phyloP scores from a whole-genome alignment of 2,888 invertebrate genomes.

The Oscheius onirici region DNA sequence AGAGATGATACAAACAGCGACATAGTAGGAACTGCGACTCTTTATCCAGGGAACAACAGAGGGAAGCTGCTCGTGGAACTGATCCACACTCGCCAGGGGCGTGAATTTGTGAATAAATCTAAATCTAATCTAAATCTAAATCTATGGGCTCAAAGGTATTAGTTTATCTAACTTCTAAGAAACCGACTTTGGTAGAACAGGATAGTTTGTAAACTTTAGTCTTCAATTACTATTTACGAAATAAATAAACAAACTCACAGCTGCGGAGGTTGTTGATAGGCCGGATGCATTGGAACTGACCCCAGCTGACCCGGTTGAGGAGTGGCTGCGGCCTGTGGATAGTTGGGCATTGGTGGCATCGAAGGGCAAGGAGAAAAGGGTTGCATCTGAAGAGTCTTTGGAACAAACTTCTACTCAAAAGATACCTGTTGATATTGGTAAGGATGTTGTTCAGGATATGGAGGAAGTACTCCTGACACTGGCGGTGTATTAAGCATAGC shows the following conservation, averaged over 20 bases:
- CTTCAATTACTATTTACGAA: not conserved
- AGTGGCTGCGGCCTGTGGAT: not conserved
- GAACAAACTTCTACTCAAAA: not conserved
- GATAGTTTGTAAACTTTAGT: not conserved
- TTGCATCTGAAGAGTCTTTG: not conserved
- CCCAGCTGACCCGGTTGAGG: not conserved
- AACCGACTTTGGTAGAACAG: too few relatives aligned
- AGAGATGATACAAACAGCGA: too few relatives aligned
- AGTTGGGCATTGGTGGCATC: not conserved
- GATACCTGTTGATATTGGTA: not conserved
- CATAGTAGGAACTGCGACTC: too few relatives aligned
- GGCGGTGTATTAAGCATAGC: too few relatives aligned
- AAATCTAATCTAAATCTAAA: too few relatives aligned
- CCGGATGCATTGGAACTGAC: conserved; percentile 2
- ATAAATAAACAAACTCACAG: not conserved
- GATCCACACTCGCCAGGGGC: too few relatives aligned
- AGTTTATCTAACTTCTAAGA: too few relatives aligned
- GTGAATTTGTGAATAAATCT: too few relatives aligned
- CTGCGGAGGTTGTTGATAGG: conserved; percentile 20
- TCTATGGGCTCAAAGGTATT: too few relatives aligned
- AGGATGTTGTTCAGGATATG: not conserved
- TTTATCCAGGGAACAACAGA: too few relatives aligned
- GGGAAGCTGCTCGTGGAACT: too few relatives aligned
- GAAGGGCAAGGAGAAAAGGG: conserved; percentile 11
- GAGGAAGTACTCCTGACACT: not conserved